Conservation (phyloP, 2,113 vertebrate genomes). For the Montifringilla adamsi region DNA sequence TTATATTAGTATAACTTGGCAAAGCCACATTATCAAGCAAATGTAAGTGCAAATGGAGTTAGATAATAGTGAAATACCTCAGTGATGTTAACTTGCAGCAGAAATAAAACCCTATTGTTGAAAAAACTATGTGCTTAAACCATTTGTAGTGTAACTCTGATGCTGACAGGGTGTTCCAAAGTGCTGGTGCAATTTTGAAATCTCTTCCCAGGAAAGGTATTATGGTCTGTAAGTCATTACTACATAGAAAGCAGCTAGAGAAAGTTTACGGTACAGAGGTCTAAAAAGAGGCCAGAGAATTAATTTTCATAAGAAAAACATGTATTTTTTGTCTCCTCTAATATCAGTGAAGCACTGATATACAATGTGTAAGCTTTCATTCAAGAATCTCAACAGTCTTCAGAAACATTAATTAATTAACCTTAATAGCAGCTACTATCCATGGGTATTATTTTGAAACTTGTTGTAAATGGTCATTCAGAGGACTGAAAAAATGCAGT, state of each 20-base stretch:
- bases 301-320: background rate
- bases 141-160: background rate
- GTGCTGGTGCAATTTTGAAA: background rate
- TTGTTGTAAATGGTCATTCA: background rate
- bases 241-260: background rate
- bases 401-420: conserved; percentile 38
- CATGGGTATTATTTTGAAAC: background rate
- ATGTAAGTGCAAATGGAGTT: background rate
- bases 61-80: background rate
- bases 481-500: background rate
- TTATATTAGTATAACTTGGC: conserved; percentile 16
- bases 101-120: conserved; percentile 42
- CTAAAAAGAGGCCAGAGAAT: background rate
- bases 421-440: background rate
- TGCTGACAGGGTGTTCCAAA: background rate
- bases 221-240: background rate
- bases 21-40: conserved; percentile 13
- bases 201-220: background rate
- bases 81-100: conserved; percentile 1
- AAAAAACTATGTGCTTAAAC: background rate
- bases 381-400: background rate
- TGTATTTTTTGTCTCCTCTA: background rate
- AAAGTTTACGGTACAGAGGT: background rate
- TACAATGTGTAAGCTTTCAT: background rate
- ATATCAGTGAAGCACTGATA: background rate